Percentiles rank a stretch among this genome's conserved stretches.
phyloP scores from a whole-genome alignment of 2,888 invertebrate species.

The Eudasyphora cyanicolor region DNA sequence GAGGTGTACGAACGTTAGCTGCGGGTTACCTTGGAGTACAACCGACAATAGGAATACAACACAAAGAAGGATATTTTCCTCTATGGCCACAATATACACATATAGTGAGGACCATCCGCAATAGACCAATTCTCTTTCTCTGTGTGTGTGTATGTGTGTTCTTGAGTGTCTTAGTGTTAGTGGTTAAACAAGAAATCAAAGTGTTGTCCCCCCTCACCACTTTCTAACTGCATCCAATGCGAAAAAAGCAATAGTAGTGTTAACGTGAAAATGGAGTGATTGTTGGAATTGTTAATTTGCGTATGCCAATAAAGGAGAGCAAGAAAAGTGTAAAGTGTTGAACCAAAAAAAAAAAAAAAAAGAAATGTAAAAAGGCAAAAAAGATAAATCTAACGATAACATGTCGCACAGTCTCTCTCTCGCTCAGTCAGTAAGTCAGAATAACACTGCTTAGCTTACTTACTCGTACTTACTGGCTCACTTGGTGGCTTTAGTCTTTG shows the following conservation, averaged over 20 bases:
- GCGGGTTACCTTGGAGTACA: constrained; percentile 44
- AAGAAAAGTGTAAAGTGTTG: background rate
- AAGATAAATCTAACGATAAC: background rate
- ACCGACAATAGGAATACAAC: background rate
- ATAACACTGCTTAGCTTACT: too few relatives aligned
- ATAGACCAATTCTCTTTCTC: background rate
- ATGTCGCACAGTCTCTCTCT: background rate
- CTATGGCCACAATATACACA: too few relatives aligned
- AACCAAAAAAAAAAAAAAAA: background rate
- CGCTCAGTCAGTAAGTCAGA: background rate
- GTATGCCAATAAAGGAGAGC: background rate
- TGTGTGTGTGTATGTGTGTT: background rate
- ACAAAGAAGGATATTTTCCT: background rate
- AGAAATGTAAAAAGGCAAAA: background rate
- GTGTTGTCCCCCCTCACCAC: background rate
- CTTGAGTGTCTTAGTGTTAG: background rate
- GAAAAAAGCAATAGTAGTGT: too few relatives aligned
- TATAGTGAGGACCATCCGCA: background rate
- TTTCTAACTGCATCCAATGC: too few relatives aligned
- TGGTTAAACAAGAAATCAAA: background rate
- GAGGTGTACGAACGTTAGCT: constrained; percentile 73
- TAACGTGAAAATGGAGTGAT: background rate
- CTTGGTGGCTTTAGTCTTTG: constrained; percentile 33
- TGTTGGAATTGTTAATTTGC: constrained; percentile 7
- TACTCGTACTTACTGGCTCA: too few relatives aligned